Evolutionary conservation across 2,888 invertebrate genomes (phyloP), one percentile per base, ranked within the genome.

Genomic region (Azorinus chamasolen): DNA sequence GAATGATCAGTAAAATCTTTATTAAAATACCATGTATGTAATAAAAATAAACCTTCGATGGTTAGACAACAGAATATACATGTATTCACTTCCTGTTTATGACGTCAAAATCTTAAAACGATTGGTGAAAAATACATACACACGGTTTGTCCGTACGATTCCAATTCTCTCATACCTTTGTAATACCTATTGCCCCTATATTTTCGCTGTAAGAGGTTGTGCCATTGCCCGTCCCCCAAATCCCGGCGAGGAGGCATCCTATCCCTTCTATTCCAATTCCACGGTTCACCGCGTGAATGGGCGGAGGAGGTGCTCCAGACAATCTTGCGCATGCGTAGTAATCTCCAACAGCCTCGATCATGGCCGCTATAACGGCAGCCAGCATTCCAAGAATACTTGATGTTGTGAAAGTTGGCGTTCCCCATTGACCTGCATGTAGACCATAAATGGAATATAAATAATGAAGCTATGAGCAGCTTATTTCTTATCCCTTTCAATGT

Each of bases 181-280:
- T 97, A 0, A 97, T 96, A 39, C 97, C 97, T 82, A 97, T 97
- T 1, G 97, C 97, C 0, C 97, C 97, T 51, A 97, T 97, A 91
- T 97, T 97, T 92, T 97, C 97, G 62, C 97, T 96, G 90, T 97
- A 97, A 2, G 97, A 97, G 84, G 97, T 97, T 57, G 97, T 97
- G 0, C 97, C 97, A 88, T 96, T 97, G 1, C 97, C 97, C 32
- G 96, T 95, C 12, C 97, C 97, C 95, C 96, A 96, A 1, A 97
- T 94, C 0, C 97, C 97, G 0, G 97, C 96, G 48, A 97, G 93
- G 68, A 97, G 94, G 0, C 96, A 96, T 16, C 96, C 97, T 0
- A 97, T 92, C 0, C 97, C 97, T 93, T 97, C 97, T 0, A 96
- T 95, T 43, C 96, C 78, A 12, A 78, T 96, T 0, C 97, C 97